phyloP scores from a whole-genome alignment of 2,888 invertebrate species.

The Synergus itoensis region DNA sequence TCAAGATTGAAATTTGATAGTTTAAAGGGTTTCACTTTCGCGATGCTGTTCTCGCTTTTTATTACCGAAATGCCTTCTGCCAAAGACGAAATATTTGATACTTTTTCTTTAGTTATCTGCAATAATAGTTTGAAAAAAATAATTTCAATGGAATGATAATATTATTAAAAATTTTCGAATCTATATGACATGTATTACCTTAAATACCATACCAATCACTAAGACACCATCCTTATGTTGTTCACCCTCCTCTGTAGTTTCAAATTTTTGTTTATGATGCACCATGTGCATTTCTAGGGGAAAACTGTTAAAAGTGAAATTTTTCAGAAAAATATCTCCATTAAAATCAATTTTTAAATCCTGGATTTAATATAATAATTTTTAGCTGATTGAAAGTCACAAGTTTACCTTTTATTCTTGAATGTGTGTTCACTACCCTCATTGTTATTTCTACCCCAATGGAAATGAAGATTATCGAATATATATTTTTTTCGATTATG shows the following conservation, averaged over 20 bases:
- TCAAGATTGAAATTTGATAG: neutral
- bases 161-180: too few species aligned
- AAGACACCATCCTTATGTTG: neutral
- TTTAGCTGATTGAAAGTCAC: neutral
- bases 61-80: neutral
- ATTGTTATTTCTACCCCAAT: neutral
- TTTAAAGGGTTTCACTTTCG: neutral
- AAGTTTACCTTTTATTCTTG: neutral
- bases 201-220: neutral
- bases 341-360: neutral
- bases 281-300: constrained; percentile 21
- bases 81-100: neutral
- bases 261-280: neutral
- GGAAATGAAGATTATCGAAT: constrained; percentile 2
- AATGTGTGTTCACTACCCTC: neutral
- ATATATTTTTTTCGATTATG: neutral
- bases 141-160: neutral
- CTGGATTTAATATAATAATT: neutral
- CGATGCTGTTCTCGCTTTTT: neutral
- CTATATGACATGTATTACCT: neutral
- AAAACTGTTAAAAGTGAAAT: neutral
- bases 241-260: neutral
- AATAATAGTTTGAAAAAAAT: neutral
- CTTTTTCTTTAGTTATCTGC: neutral
- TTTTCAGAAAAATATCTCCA: neutral